These are phyloP conservation scores for Myathropa florea DNA, from an alignment of 2,888 invertebrate genomes.

Conservation along the genomic window DNA sequence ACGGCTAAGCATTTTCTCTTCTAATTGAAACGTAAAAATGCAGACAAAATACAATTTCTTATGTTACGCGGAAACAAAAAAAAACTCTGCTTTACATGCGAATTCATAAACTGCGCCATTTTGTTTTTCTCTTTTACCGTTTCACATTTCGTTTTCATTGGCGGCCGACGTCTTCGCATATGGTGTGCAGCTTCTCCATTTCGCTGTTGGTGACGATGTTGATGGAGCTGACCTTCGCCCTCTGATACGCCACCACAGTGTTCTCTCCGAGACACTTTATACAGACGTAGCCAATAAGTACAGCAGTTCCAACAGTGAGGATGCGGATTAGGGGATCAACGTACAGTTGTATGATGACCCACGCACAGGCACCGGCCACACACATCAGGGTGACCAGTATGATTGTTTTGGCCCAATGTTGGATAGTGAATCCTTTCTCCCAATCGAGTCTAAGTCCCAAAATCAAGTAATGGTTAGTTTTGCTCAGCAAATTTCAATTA, in stretches of 20 bases:
- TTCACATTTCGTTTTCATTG: slow-evolving; percentile 60
- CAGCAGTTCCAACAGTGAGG: slow-evolving; percentile 89
- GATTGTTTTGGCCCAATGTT: slow-evolving; percentile 92
- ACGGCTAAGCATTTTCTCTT: slow-evolving; percentile 10
- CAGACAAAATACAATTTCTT: background rate
- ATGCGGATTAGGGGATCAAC: slow-evolving; percentile 89
- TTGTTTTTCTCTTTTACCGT: background rate
- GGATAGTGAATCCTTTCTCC: slow-evolving; percentile 91
- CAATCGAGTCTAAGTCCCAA: slow-evolving; percentile 88
- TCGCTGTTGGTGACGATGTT: slow-evolving; percentile 84
- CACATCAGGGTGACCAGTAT: slow-evolving; percentile 90
- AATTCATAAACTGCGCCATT: background rate
- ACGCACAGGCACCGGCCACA: slow-evolving; percentile 88
- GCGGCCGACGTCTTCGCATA: slow-evolving; percentile 79
- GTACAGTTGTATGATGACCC: slow-evolving; percentile 90
- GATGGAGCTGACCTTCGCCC: slow-evolving; percentile 93
- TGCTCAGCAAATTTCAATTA: background rate
- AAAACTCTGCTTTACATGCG: slow-evolving; percentile 22
- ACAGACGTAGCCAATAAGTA: slow-evolving; percentile 91
- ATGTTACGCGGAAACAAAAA: slow-evolving; percentile 13
- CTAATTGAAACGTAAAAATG: slow-evolving; percentile 2
- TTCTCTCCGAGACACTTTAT: slow-evolving; percentile 93
- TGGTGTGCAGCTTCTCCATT: slow-evolving; percentile 79
- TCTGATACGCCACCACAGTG: slow-evolving; percentile 93
- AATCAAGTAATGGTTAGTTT: background rate